phyloP scores from a whole-genome alignment of 2,888 invertebrate genomes.

The Apotomis turbidana region DNA sequence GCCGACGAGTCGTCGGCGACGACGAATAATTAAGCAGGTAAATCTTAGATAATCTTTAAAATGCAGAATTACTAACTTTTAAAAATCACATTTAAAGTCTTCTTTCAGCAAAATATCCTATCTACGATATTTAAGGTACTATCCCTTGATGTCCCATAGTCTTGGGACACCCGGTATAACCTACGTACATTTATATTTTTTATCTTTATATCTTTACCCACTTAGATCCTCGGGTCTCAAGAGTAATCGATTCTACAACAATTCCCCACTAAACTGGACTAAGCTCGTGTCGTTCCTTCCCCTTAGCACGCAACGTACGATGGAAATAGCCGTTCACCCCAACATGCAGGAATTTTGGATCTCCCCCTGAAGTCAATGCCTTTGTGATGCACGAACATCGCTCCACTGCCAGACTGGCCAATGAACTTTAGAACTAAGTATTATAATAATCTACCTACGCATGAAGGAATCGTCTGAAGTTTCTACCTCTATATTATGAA shows the following conservation, averaged over 20 bases:
- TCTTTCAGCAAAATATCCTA: no score
- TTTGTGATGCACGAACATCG: slow-evolving; percentile 58
- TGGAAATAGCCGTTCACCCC: slow-evolving; percentile 48
- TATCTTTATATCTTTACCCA: not conserved
- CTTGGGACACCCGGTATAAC: no score
- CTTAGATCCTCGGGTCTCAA: not conserved
- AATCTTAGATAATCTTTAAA: no score
- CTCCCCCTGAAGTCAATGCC: slow-evolving; percentile 61
- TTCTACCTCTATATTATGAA: not conserved
- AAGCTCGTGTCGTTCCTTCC: slow-evolving; percentile 40
- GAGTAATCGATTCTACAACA: slow-evolving; percentile 18
- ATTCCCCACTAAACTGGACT: slow-evolving; percentile 41
- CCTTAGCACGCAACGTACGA: slow-evolving; percentile 45
- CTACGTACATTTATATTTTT: no score
- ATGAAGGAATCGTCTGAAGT: not conserved
- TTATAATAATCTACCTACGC: slow-evolving; percentile 9
- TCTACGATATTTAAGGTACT: no score
- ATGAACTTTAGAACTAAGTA: slow-evolving; percentile 50
- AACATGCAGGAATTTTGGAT: slow-evolving; percentile 57
- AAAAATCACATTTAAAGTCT: no score
- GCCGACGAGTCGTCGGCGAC: no score
- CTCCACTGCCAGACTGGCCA: slow-evolving; percentile 57
- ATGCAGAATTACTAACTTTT: no score
- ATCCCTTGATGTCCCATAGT: no score
- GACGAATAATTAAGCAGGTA: no score